These are phyloP conservation scores for Pluvianellus socialis DNA, from an alignment of 2,113 vertebrate genomes.

Conservation along the genomic window DNA sequence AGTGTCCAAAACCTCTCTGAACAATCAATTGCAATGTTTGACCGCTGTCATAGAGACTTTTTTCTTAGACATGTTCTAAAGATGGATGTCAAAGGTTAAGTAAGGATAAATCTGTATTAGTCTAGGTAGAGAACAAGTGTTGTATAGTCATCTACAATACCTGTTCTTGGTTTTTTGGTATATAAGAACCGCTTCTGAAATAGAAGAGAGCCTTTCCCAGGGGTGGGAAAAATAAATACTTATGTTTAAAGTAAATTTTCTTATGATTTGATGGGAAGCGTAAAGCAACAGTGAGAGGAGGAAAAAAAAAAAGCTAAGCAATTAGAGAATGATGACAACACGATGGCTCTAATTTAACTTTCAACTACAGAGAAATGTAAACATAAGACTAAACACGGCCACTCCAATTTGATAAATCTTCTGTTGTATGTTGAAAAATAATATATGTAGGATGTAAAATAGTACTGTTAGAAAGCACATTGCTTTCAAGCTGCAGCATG, in stretches of 20 bases:
- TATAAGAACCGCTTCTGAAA: background rate
- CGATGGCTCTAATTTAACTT: background rate
- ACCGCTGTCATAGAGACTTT: background rate
- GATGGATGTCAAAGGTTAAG: background rate
- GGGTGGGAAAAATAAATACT: background rate
- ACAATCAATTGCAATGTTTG: background rate
- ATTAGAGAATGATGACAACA: background rate
- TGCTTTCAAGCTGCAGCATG: background rate
- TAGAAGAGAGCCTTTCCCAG: background rate
- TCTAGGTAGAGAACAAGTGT: background rate
- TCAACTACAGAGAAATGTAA: background rate
- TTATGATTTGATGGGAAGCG: background rate
- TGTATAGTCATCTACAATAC: background rate
- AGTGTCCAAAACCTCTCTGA: background rate
- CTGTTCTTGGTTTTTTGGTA: background rate
- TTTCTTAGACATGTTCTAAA: background rate
- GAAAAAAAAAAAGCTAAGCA: background rate
- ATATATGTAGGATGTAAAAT: background rate
- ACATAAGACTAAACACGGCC: background rate
- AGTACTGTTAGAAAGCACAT: background rate
- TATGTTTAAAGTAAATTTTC: background rate
- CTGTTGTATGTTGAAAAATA: background rate
- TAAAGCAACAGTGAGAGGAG: background rate
- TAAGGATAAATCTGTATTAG: background rate
- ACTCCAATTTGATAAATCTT: background rate